These are phyloP conservation scores for Pteruthius melanotis DNA, from an alignment of 2,113 vertebrate species.

Conservation along the genomic window DNA sequence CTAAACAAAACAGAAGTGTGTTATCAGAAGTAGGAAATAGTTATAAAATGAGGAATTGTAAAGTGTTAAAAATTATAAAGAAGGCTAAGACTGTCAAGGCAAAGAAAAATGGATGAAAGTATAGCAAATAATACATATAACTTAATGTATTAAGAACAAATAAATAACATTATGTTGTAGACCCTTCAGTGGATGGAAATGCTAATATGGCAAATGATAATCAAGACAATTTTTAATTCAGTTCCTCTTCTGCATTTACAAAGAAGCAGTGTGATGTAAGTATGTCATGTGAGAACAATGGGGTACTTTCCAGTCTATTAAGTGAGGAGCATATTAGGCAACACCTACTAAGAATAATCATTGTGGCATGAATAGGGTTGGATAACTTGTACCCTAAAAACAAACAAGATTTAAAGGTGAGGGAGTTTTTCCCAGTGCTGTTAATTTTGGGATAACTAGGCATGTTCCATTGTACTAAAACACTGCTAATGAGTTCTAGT, in stretches of 20 bases:
- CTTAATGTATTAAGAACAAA: background rate
- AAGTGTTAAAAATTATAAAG: background rate
- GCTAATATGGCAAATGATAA: background rate
- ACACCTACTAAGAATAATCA: background rate
- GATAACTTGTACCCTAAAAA: background rate
- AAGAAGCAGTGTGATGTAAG: background rate
- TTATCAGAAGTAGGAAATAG: background rate
- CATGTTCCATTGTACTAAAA: background rate
- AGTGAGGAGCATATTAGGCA: background rate
- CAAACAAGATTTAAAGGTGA: background rate
- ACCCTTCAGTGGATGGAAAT: background rate
- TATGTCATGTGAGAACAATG: background rate
- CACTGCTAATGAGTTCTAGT: background rate
- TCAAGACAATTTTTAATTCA: background rate
- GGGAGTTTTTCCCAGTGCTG: background rate
- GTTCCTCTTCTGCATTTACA: slow-evolving; percentile 16
- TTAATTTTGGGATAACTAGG: background rate
- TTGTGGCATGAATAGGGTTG: background rate
- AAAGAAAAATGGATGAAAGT: background rate
- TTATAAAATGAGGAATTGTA: background rate
- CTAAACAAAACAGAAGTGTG: background rate
- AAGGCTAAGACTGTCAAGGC: background rate
- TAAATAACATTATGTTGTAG: background rate
- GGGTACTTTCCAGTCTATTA: slow-evolving; percentile 3
- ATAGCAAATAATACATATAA: background rate